Evolutionary conservation across 1,140 invertebrate genomes (phyloP), one percentile per base, ranked within the genome.

Genomic region (Heterodera schachtii): DNA sequence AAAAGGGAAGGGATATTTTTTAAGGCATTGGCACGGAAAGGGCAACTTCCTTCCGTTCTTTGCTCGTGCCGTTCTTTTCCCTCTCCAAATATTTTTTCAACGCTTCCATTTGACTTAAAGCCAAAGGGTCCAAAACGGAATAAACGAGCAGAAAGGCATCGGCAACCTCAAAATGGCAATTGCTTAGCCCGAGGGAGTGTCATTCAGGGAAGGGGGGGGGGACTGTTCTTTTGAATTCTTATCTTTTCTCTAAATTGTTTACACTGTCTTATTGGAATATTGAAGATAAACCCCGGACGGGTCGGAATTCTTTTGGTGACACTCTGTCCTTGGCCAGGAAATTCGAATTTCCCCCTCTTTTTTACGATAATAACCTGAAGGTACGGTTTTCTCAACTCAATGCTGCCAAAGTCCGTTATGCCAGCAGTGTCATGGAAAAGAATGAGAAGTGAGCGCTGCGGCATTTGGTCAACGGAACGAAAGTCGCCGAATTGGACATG

Each of bases 91-190:
- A 84, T 74, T 89, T 89, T 79, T 89, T 89, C 7, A 89, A 46
- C 31, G 83, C 41, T 81, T 88, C 88, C n/a, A 89, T 80, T 73
- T 78, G 46, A 71, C 87, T 86, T 76, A 90, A 90, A 9, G 87
- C 86, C 41, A 88, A 87, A 41, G 80, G 71, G 81, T 89, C 86
- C 8, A 75, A 70, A 13, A 90, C 85, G 5, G 86, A 85, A 73
- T 87, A 89, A 19, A 90, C 85, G 9, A 89, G 75, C 69, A 89
- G 78, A 71, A 89, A 90, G 7, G 89, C 87, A 80, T 89, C 88
- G 7, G 88, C 89, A 31, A 90, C 83, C 79, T 88, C 64, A 49
- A 88, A 52, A n/a, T 2, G 21, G 21, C 6, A 52, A 52, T 11
- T 8, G 11, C 6, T 52, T 52, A 6, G 11, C 49, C 2, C 49